phyloP scores from a whole-genome alignment of 2,888 invertebrate species.

The Aethes cnicana region DNA sequence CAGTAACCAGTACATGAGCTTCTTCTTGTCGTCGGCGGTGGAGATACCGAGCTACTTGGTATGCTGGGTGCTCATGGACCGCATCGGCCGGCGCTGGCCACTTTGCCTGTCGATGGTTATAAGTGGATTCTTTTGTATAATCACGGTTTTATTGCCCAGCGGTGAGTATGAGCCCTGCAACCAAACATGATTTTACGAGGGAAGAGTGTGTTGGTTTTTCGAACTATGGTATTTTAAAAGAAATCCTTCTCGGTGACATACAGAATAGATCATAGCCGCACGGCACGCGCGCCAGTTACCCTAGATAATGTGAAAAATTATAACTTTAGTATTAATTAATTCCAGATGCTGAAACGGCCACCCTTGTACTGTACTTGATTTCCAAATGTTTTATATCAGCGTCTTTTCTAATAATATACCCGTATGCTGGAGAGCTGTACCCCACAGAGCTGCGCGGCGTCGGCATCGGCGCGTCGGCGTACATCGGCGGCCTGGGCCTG shows the following conservation, averaged over 20 bases:
- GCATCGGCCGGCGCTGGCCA: constrained; percentile 94
- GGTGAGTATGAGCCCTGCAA: constrained; percentile 76
- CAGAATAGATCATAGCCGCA: no score
- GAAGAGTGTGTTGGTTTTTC: no score
- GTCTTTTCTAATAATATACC: constrained; percentile 95
- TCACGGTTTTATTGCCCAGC: constrained; percentile 90
- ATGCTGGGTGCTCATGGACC: constrained; percentile 94
- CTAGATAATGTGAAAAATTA: no score
- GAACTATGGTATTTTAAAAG: no score
- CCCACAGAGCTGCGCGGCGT: constrained; percentile 94
- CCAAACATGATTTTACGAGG: no score
- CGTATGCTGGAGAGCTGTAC: constrained; percentile 95
- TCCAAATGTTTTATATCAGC: constrained; percentile 95
- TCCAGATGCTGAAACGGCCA: constrained; percentile 88
- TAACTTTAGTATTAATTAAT: constrained; percentile 41
- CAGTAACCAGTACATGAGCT: constrained; percentile 93
- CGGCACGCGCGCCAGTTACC: no score
- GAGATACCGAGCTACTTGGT: constrained; percentile 94
- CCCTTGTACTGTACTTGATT: constrained; percentile 88
- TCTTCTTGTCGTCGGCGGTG: constrained; percentile 92
- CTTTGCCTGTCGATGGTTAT: constrained; percentile 92
- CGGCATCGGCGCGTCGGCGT: constrained; percentile 95
- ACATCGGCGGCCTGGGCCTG: constrained; percentile 93
- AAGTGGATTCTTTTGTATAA: constrained; percentile 92
- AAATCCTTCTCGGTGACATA: no score